Evolutionary conservation across 1,140 invertebrate genomes (phyloP).

Genomic region (Drosophila subobscura): DNA sequence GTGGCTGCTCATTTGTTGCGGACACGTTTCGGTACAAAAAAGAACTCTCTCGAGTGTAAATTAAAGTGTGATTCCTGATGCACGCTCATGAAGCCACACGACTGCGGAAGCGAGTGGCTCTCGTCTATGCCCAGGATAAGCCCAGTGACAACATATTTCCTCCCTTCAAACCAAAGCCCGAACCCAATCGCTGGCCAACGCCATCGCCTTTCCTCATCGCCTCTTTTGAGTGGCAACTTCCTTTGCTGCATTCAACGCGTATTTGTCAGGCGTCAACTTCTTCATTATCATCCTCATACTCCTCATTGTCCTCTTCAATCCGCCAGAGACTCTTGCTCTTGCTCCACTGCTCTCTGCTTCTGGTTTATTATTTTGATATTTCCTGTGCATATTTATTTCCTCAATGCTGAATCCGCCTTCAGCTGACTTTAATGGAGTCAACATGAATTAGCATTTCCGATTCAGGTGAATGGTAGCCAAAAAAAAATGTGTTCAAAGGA

Average conservation of each 20-base stretch:
- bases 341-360: too few species aligned
- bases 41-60: conserved; percentile 62
- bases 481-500: not conserved
- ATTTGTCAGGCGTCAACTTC: conserved; percentile 52
- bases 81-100: conserved; percentile 60
- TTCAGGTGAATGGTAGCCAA: not conserved
- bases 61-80: conserved; percentile 65
- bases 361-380: conserved; percentile 74
- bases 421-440: conserved; percentile 54
- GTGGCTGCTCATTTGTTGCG: conserved; percentile 77
- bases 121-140: conserved; percentile 49
- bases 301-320: conserved; percentile 20
- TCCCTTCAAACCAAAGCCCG: conserved; percentile 10
- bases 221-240: conserved; percentile 66
- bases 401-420: conserved; percentile 32
- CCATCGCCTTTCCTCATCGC: not conserved
- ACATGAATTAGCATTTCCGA: conserved; percentile 8
- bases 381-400: conserved; percentile 49
- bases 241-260: conserved; percentile 23
- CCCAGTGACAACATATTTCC: conserved; percentile 47
- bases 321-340: conserved; percentile 34
- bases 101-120: conserved; percentile 11
- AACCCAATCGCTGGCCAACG: too few species aligned
- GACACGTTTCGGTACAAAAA: conserved; percentile 63
- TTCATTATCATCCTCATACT: conserved; percentile 40